Evolutionary conservation across 2,888 invertebrate species (phyloP).

Genomic region (Ophion ellenae): DNA sequence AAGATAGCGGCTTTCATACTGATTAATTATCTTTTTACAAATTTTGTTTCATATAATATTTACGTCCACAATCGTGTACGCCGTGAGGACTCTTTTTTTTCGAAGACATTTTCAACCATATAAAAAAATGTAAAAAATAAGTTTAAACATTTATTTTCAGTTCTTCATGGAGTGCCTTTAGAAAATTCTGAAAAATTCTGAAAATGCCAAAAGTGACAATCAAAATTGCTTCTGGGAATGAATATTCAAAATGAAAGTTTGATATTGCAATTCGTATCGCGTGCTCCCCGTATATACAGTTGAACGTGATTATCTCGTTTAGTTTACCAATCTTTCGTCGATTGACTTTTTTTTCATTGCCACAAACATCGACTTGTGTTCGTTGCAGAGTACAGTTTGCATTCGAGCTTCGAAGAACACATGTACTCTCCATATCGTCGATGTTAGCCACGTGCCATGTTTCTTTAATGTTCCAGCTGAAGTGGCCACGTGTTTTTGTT

Average conservation of each 20-base stretch:
- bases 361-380: constrained; percentile 7
- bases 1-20: no score
- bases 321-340: constrained; percentile 45
- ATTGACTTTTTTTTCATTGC: constrained; percentile 36
- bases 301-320: constrained; percentile 30
- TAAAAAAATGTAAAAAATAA: no score
- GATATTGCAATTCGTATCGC: constrained; percentile 19
- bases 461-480: constrained; percentile 42
- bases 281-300: background rate
- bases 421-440: constrained; percentile 27
- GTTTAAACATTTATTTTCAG: no score
- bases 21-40: no score
- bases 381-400: constrained; percentile 7
- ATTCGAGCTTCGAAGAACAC: constrained; percentile 27
- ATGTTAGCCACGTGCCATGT: constrained; percentile 56
- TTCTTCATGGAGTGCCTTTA: no score
- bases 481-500: constrained; percentile 55
- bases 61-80: no score
- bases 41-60: no score
- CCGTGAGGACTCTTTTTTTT: no score
- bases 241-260: background rate
- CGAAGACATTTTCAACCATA: no score
- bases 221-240: background rate
- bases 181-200: background rate
- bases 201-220: background rate